These are phyloP conservation scores for Galerucella nymphaeae DNA, from an alignment of 2,888 invertebrate species.

Conservation along the genomic window DNA sequence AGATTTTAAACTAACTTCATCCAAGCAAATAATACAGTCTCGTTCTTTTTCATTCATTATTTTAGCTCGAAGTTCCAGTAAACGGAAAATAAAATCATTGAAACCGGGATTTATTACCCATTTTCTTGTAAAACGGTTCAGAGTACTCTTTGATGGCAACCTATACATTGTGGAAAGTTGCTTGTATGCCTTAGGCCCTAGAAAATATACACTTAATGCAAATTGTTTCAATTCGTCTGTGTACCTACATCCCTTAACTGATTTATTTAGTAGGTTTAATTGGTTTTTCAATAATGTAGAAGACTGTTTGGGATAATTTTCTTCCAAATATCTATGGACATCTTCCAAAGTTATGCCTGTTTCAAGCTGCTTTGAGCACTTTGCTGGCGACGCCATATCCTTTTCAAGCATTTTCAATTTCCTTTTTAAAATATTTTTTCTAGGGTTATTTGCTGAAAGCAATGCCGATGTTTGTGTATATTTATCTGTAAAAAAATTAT, in stretches of 20 bases:
- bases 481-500: no score
- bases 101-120: conserved; percentile 40
- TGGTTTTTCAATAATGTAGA: no score
- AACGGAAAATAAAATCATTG: conserved; percentile 39
- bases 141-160: conserved; percentile 28
- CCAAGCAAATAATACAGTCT: conserved; percentile 42
- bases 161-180: neutral
- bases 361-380: no score
- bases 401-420: no score
- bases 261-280: neutral
- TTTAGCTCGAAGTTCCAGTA: conserved; percentile 25
- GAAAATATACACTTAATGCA: conserved; percentile 2
- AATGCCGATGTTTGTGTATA: no score
- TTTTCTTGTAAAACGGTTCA: conserved; percentile 38
- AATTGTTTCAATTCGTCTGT: conserved; percentile 33
- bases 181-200: conserved; percentile 3
- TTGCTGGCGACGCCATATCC: no score
- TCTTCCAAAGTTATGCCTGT: no score
- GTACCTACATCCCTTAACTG: conserved; percentile 38
- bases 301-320: no score
- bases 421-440: no score
- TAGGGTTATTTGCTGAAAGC: no score
- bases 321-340: no score
- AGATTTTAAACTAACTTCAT: conserved; percentile 45
- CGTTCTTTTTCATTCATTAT: conserved; percentile 36